Base-by-base conservation (phyloP, 2,113 vertebrate genomes). In the Oryzias curvinotus region DNA sequence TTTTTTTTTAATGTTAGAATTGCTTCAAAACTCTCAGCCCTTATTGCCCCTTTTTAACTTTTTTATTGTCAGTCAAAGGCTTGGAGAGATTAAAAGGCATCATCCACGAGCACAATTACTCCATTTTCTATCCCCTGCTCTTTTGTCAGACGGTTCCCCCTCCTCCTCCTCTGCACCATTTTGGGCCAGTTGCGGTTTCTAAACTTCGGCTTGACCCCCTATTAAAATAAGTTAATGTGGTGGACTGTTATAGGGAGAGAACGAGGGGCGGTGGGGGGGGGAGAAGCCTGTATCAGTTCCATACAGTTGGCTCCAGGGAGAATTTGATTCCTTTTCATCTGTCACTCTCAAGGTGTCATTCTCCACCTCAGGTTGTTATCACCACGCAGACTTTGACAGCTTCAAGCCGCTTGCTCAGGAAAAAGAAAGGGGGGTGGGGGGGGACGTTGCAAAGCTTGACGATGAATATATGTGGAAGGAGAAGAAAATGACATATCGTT, bases 141-240 rank as follows among this genome's bases (percentile, higher is more conserved):
- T 57, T 23, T 56, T 61, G 49, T 58, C 51, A 65, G 51, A 80
- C 57, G 19, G 12, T 61, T 62, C 41, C 54, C 25, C 91, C 87
- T 85, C 88, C 86, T 85, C 88, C 86, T 76, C 84, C 79, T 86
- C 82, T 48, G 63, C 61, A 88, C 84, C 36, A 36, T 36, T 85
- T 86, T 52, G 76, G 90, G 90, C 93, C 90, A 92, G 91, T 87
- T 92, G 91, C 91, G 88, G 91, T 87, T 85, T 90, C 90, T 88
- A 92, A 85, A 92, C 81, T 73, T 80, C 89, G 84, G 89, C 91
- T 89, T 94, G 93, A 94, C 93, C 93, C 91, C 77, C 57, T 82
- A 92, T 95, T 95, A 95, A 90, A 96, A 95, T 94, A 95, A 93
- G 93, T 94, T 94, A 95, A 95, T 95, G 82, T 73, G 75, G 86